A percentile compares a stretch with the other conserved stretches of the same genome.
Evolutionary conservation across 2,888 invertebrate species (phyloP).

Genomic region (Orthonychiurus folsomi): DNA sequence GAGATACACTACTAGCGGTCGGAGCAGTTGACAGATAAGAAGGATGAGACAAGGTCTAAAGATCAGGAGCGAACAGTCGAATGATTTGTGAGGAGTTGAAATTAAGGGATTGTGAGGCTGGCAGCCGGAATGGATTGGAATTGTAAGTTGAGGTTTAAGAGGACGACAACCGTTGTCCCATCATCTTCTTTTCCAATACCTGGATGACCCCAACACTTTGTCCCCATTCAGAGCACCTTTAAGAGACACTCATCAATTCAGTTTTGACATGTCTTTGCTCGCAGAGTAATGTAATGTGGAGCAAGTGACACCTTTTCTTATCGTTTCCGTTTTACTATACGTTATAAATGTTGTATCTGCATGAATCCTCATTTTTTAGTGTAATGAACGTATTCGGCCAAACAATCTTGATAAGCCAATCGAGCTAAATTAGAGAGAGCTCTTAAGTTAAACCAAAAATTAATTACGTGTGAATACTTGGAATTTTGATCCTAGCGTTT

Average conservation of each 20-base stretch:
- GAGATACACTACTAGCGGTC: not conserved
- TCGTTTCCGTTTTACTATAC: too few species aligned
- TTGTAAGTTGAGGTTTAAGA: not conserved
- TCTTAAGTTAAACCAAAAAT: too few species aligned
- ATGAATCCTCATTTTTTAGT: too few species aligned
- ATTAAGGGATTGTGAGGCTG: constrained; percentile 34
- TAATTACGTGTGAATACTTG: too few species aligned
- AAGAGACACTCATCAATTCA: constrained; percentile 31
- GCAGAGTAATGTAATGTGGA: not conserved
- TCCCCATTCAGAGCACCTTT: constrained; percentile 17
- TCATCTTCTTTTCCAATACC: constrained; percentile 3
- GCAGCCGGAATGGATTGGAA: not conserved
- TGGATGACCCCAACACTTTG: constrained; percentile 35
- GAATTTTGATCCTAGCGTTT: too few species aligned
- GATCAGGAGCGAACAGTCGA: constrained; percentile 31
- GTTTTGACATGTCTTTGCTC: constrained; percentile 29
- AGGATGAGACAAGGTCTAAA: constrained; percentile 36
- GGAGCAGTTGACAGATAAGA: constrained; percentile 36
- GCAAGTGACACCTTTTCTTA: too few species aligned
- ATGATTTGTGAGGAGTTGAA: constrained; percentile 42
- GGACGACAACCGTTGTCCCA: not conserved
- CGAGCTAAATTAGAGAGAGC: too few species aligned
- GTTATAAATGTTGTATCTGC: too few species aligned
- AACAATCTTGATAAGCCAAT: too few species aligned
- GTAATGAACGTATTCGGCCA: too few species aligned